Evolutionary conservation across 2,797 vertebrate genomes (phyloP).

Genomic region (Sebastes iracundus): DNA sequence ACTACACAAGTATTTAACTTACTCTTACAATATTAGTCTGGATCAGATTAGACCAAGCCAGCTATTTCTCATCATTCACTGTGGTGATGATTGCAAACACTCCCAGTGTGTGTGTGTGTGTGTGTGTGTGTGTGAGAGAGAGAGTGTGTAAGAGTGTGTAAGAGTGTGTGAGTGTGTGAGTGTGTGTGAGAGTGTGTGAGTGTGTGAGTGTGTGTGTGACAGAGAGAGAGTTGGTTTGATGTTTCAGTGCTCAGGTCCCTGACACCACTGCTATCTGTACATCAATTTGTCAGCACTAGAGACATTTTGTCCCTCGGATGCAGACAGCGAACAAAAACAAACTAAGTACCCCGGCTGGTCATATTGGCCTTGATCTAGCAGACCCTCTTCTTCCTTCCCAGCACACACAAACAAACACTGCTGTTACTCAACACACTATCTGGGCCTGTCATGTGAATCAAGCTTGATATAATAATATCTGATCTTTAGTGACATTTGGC

Average conservation of each 20-base stretch:
- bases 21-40: too few relatives aligned
- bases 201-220: too few relatives aligned
- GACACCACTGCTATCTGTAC: slow-evolving; percentile 65
- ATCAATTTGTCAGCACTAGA: slow-evolving; percentile 60
- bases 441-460: too few relatives aligned
- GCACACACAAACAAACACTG: not conserved
- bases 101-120: not conserved
- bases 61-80: not conserved
- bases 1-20: too few relatives aligned
- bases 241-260: slow-evolving; percentile 59
- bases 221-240: slow-evolving; percentile 1
- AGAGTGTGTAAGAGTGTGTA: too few relatives aligned
- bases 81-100: not conserved
- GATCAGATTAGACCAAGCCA: not conserved
- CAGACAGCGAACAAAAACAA: slow-evolving; percentile 69
- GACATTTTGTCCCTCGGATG: slow-evolving; percentile 73
- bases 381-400: not conserved
- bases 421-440: not conserved
- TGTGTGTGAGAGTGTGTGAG: accelerated
- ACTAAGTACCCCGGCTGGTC: slow-evolving; percentile 18
- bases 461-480: too few relatives aligned
- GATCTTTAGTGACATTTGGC: not conserved
- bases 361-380: slow-evolving; percentile 67
- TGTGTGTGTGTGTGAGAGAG: not conserved
- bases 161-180: too few relatives aligned